Percentiles rank a stretch among this genome's conserved stretches.
phyloP scores from a whole-genome alignment of 2,888 invertebrate species.

The Archaeoteleia sp. region DNA sequence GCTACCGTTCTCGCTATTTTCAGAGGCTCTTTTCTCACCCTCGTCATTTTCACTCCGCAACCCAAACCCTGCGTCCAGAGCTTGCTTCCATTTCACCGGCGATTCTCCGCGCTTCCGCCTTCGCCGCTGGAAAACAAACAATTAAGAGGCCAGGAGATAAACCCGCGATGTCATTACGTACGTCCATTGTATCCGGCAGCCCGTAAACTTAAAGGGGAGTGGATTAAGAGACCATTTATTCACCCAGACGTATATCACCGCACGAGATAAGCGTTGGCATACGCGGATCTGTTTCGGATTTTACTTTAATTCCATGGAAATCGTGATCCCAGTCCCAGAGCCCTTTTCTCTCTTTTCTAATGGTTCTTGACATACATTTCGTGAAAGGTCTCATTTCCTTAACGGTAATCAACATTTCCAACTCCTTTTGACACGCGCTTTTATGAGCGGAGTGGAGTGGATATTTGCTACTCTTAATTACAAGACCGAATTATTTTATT shows the following conservation, averaged over 20 bases:
- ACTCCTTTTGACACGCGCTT: background rate
- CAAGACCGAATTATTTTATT: background rate
- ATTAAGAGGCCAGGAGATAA: slow-evolving; percentile 55
- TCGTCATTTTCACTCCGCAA: slow-evolving; percentile 11
- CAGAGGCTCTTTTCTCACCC: slow-evolving; percentile 34
- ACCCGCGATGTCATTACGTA: slow-evolving; percentile 55
- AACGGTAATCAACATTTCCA: background rate
- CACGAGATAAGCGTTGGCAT: slow-evolving; percentile 44
- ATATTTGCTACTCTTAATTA: no score
- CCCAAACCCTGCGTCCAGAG: slow-evolving; percentile 1
- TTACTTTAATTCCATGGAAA: slow-evolving; percentile 26
- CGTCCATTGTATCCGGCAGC: slow-evolving; percentile 53
- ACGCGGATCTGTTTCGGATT: slow-evolving; percentile 27
- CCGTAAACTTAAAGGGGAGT: slow-evolving; percentile 56
- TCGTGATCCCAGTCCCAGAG: slow-evolving; percentile 16
- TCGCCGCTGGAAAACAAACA: slow-evolving; percentile 49
- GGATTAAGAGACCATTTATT: slow-evolving; percentile 56
- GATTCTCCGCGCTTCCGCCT: slow-evolving; percentile 33
- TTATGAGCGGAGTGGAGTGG: background rate
- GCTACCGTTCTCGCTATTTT: slow-evolving; percentile 16
- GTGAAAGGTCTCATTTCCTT: background rate
- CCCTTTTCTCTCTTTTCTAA: slow-evolving; percentile 8
- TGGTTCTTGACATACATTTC: slow-evolving; percentile 6
- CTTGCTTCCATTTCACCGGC: slow-evolving; percentile 18
- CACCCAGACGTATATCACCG: slow-evolving; percentile 43